Evolutionary conservation across 2,888 invertebrate genomes (phyloP).

Genomic region (Dolichomitus sp.): DNA sequence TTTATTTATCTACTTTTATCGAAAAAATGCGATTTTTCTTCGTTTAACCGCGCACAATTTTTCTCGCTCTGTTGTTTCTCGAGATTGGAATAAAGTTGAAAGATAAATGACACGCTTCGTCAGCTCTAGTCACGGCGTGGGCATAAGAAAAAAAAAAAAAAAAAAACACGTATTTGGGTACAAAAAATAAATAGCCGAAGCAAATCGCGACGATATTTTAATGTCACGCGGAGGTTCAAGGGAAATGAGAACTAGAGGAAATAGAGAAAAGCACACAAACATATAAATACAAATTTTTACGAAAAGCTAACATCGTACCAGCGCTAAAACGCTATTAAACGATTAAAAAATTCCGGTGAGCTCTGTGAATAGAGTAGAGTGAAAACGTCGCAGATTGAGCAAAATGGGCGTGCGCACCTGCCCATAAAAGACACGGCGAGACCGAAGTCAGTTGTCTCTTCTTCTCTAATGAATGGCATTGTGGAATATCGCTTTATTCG

Average conservation of each 20-base stretch:
- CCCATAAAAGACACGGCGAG: neutral
- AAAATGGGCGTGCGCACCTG: conserved; percentile 7
- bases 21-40: conserved; percentile 19
- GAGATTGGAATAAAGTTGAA: conserved; percentile 1
- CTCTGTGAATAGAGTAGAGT: conserved; percentile 7
- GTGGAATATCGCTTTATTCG: neutral
- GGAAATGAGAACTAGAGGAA: conserved; percentile 1
- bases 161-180: conserved; percentile 13
- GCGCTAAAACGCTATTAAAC: conserved; percentile 36
- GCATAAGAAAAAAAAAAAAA: conserved; percentile 22
- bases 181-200: conserved; percentile 15
- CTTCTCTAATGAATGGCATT: neutral
- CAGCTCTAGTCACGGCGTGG: conserved; percentile 72
- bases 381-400: conserved; percentile 12
- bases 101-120: conserved; percentile 5
- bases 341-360: conserved; percentile 16
- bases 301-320: conserved; percentile 62
- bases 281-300: conserved; percentile 68
- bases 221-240: conserved; percentile 12
- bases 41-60: conserved; percentile 31
- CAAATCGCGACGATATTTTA: conserved; percentile 67
- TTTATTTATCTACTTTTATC: conserved; percentile 16
- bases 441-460: conserved; percentile 2
- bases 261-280: conserved; percentile 57
- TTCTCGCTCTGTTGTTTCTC: conserved; percentile 47